Conservation (phyloP, 1,140 invertebrate genomes). For the Tetragnatha versicolor region DNA sequence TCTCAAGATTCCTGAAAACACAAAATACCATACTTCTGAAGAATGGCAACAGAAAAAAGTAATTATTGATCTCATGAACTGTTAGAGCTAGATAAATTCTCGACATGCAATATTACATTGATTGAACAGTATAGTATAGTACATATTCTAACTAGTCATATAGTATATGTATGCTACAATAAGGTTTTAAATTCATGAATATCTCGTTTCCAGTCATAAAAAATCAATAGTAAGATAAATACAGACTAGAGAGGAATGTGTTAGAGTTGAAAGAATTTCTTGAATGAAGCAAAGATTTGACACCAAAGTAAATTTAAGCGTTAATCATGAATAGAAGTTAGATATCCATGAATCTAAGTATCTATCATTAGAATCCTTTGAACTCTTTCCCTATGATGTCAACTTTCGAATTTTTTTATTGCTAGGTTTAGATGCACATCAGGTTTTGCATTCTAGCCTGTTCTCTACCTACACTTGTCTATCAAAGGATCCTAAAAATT, state of each 20-base stretch:
- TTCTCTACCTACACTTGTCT: neutral
- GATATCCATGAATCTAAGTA: conserved; percentile 17
- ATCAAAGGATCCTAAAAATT: conserved; percentile 50
- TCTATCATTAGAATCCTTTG: conserved; percentile 26
- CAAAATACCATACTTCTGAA: no score
- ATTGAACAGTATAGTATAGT: conserved; percentile 7
- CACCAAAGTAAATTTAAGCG: neutral
- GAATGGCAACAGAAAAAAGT: neutral
- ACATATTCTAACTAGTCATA: no score
- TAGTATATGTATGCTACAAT: neutral
- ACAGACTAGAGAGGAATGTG: no score
- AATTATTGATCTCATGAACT: neutral
- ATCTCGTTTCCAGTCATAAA: neutral
- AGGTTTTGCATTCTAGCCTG: neutral
- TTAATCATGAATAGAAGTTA: no score
- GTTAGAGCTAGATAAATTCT: neutral
- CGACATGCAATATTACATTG: conserved; percentile 13
- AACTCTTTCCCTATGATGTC: conserved; percentile 9
- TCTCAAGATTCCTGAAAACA: no score
- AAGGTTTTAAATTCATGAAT: neutral
- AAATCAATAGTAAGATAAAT: no score
- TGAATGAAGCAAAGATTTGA: neutral
- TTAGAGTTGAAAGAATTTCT: no score
- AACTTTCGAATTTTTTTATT: no score
- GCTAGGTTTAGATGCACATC: neutral